Conservation (phyloP, 2,888 invertebrate species). For the Tachystola acroxantha region DNA sequence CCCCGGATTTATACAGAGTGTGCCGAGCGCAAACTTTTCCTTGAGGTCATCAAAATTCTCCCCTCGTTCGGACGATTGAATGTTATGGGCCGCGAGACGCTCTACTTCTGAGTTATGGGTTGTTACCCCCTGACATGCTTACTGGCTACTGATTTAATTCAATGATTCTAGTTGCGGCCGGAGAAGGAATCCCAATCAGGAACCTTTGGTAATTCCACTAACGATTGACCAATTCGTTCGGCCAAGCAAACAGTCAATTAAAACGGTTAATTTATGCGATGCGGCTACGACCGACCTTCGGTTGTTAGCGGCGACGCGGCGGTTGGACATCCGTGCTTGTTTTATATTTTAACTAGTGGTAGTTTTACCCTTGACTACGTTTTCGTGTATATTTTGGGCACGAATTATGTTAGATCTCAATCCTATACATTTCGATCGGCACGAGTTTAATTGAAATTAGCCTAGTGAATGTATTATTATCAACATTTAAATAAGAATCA, state of each 20-base stretch:
- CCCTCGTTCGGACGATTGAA: constrained; percentile 72
- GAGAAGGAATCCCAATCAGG: constrained; percentile 15
- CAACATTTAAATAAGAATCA: no score
- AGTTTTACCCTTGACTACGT: constrained; percentile 13
- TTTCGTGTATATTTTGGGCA: no score
- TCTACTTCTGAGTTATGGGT: constrained; percentile 64
- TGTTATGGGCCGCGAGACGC: constrained; percentile 71
- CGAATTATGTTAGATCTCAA: no score
- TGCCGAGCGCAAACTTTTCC: constrained; percentile 65
- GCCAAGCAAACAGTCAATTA: constrained; percentile 3
- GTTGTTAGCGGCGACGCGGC: not conserved
- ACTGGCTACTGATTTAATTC: constrained; percentile 57
- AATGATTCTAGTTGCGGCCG: constrained; percentile 30
- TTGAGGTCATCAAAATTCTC: constrained; percentile 73
- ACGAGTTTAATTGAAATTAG: no score
- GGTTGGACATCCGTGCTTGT: not conserved
- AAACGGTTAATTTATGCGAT: constrained; percentile 1
- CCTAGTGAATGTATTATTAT: no score
- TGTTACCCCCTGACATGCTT: constrained; percentile 57
- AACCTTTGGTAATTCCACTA: constrained; percentile 10
- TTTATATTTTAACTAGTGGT: constrained; percentile 6
- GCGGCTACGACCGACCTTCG: not conserved
- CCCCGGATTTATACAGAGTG: constrained; percentile 71
- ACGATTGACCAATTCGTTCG: constrained; percentile 6
- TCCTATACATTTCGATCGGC: no score